Evolutionary conservation across 2,113 vertebrate species (phyloP).

Genomic region (Puffinus mauretanicus): DNA sequence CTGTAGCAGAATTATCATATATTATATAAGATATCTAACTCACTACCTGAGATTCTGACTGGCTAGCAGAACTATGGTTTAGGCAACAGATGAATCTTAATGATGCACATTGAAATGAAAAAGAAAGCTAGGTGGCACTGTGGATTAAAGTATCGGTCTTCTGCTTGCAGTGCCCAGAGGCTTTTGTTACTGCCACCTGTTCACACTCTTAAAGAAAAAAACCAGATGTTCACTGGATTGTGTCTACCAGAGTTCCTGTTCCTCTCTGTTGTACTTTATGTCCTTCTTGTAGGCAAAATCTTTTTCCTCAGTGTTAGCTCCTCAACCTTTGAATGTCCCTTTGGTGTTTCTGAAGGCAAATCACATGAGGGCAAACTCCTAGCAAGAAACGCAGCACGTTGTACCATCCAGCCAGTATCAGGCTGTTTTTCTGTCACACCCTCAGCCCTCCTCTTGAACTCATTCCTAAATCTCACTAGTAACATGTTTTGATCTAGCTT

Average conservation of each 20-base stretch:
- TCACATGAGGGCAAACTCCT: background rate
- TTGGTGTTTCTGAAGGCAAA: background rate
- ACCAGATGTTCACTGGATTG: background rate
- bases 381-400: background rate
- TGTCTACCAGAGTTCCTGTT: background rate
- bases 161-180: background rate
- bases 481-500: background rate
- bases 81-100: background rate
- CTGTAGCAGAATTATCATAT: background rate
- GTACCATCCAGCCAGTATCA: background rate
- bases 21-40: background rate
- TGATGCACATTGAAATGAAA: background rate
- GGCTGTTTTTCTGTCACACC: background rate
- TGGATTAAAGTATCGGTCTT: background rate
- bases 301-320: background rate
- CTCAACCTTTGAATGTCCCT: background rate
- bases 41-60: background rate
- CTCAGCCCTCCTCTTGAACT: background rate
- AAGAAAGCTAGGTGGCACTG: constrained; percentile 57
- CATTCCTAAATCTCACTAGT: background rate
- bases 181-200: background rate
- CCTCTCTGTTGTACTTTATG: background rate
- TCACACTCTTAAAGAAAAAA: background rate
- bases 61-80: background rate
- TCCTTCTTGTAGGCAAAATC: background rate